Evolutionary conservation across 2,113 vertebrate genomes (phyloP).

Genomic region (Pygoscelis adeliae): DNA sequence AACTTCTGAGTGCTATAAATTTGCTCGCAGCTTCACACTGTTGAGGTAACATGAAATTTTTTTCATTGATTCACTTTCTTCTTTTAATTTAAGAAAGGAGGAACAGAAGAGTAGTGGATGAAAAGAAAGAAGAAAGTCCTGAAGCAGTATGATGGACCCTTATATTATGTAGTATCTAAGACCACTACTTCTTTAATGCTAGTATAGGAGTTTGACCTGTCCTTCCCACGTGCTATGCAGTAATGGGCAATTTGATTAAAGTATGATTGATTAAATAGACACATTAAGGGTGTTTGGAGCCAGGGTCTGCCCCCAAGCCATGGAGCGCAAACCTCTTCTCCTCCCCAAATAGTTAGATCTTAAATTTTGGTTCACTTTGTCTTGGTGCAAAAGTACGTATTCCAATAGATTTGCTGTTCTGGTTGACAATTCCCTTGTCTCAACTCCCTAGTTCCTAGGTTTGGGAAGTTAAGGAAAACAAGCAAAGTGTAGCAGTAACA

Average conservation of each 20-base stretch:
- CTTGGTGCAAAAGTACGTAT: background rate
- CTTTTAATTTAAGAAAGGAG: background rate
- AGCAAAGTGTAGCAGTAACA: background rate
- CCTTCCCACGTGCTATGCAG: background rate
- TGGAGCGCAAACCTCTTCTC: background rate
- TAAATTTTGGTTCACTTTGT: background rate
- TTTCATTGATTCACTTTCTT: background rate
- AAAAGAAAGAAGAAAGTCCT: background rate
- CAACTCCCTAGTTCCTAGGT: background rate
- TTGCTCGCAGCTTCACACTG: background rate
- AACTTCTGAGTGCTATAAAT: background rate
- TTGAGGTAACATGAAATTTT: background rate
- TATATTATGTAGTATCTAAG: no score
- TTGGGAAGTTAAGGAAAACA: background rate
- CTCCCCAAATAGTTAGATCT: background rate
- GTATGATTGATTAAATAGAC: background rate
- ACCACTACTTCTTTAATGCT: background rate
- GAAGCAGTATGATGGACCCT: background rate
- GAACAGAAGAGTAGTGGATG: background rate
- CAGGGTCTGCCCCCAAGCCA: background rate
- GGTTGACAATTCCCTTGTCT: background rate
- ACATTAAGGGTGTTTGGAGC: background rate
- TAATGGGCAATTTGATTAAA: background rate
- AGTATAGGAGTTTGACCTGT: background rate
- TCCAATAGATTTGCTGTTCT: background rate